These are phyloP conservation scores for Synanthedon tipuliformis DNA, from an alignment of 2,888 invertebrate genomes.

Conservation along the genomic window DNA sequence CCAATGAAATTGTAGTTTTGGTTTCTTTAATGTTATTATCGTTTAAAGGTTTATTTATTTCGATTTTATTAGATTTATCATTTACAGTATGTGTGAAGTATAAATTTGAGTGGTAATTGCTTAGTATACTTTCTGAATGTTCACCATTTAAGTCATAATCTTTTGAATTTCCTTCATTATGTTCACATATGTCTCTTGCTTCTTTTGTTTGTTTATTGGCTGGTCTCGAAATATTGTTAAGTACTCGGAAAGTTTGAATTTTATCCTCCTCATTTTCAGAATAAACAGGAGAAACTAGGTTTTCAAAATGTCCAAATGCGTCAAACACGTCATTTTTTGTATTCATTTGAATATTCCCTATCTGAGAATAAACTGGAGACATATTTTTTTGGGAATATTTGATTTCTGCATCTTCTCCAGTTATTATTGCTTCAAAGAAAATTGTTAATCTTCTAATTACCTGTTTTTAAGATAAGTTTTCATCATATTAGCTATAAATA, in stretches of 20 bases:
- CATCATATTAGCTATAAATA: too few species aligned
- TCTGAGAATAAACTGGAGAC: slow-evolving; percentile 25
- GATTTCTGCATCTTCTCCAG: too few species aligned
- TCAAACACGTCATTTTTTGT: slow-evolving; percentile 12
- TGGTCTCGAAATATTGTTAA: background rate
- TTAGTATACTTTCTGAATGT: slow-evolving; percentile 25
- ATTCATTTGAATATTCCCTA: slow-evolving; percentile 15
- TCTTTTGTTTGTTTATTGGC: background rate
- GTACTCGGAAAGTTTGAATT: background rate
- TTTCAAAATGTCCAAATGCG: slow-evolving; percentile 7
- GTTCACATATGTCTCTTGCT: background rate
- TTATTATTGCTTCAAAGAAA: too few species aligned
- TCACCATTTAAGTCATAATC: slow-evolving; percentile 1
- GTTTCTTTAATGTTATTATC: too few species aligned
- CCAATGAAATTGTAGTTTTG: too few species aligned
- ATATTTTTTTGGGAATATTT: background rate
- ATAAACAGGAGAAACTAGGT: too few species aligned
- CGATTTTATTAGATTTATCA: slow-evolving; percentile 4
- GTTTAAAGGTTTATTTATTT: slow-evolving; percentile 5
- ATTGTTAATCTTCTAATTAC: too few species aligned
- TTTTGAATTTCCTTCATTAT: background rate
- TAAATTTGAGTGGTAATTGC: background rate
- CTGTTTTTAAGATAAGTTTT: too few species aligned
- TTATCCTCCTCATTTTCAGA: slow-evolving; percentile 6
- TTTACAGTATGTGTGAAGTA: slow-evolving; percentile 4